Evolutionary conservation across 2,113 vertebrate genomes (phyloP), one percentile per base, ranked within the genome.

Genomic region (Plecotus auritus): DNA sequence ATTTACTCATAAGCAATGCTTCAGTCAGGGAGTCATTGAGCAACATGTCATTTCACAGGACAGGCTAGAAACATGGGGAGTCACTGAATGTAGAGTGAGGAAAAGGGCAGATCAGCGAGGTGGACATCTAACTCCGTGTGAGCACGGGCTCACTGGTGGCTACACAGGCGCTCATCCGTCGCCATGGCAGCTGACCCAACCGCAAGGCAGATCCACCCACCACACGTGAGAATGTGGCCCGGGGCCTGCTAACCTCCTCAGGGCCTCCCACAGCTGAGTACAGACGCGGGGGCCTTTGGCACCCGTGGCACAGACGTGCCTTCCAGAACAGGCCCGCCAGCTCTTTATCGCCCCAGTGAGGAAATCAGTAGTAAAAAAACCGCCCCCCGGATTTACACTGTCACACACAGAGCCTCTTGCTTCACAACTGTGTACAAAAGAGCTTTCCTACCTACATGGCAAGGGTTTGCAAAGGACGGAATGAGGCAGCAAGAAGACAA

Each of bases 361-460:
- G 40, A 35, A 0, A 7, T 30, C 49, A 87, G 69, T 45, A 86
- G n/a, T 14, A 3, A 78, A 93, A 89, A 91, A 88, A n/a, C n/a
- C 9, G 37, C 78, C 78, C 84, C 82, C 96, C 74, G 49, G 45
- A 51, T 94, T 77, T 78, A 87, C 85, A 69, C 49, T 83, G 86
- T 80, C 94, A 94, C 51, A 78, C 6, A 92, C 23, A 95, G 56
- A 97, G 91, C 81, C 49, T 85, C 96, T 89, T 89, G 84, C 72
- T 91, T 73, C 22, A 73, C 96, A 88, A 84, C 0, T 0, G 9
- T 30, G 93, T 45, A 81, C 59, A 83, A 61, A 94, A 66, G 17
- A 28, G n/a, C 66, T 66, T 83, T 76, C 54, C 35, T 82, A 51
- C 32, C 76, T 88, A 59, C 59, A 64, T 59, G 37, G 28, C 77